phyloP scores from a whole-genome alignment of 2,797 vertebrate species.

The Psittacula derbiana region DNA sequence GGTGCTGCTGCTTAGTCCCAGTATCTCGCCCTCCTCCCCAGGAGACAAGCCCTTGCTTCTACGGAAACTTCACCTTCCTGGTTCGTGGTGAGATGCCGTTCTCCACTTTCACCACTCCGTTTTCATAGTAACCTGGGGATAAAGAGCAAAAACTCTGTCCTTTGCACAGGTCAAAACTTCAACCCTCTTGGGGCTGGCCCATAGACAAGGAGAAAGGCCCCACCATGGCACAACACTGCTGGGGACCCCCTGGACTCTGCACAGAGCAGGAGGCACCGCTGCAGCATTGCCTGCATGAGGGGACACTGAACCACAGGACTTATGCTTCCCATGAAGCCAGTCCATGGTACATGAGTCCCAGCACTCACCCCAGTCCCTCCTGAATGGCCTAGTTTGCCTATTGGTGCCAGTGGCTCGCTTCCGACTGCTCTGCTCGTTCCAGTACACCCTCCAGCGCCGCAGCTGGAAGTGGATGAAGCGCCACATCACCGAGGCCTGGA shows the following conservation, averaged over 20 bases:
- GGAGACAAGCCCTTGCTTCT: slow-evolving; percentile 73
- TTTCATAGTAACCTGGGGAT: slow-evolving; percentile 88
- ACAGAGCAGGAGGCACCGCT: not conserved
- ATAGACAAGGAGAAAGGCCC: accelerated
- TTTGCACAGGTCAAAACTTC: not conserved
- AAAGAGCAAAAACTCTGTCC: not conserved
- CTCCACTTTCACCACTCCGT: slow-evolving; percentile 91
- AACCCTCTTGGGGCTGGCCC: not conserved
- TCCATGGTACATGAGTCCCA: accelerated
- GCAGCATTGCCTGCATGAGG: accelerated
- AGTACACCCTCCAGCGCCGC: slow-evolving; percentile 91
- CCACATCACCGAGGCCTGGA: slow-evolving; percentile 97
- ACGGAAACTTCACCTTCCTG: slow-evolving; percentile 94
- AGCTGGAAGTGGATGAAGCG: slow-evolving; percentile 98
- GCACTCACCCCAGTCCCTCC: slow-evolving; percentile 87
- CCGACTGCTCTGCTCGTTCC: slow-evolving; percentile 85
- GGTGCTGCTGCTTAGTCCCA: slow-evolving; percentile 17
- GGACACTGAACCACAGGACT: too few relatives aligned
- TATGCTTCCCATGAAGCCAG: not conserved
- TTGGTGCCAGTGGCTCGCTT: slow-evolving; percentile 78
- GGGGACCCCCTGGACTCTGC: not conserved
- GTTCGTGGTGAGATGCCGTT: slow-evolving; percentile 90
- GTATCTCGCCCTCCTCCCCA: slow-evolving; percentile 42
- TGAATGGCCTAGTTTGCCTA: slow-evolving; percentile 80
- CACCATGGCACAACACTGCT: accelerated